Evolutionary conservation across 2,113 vertebrate species (phyloP), one percentile per base, ranked within the genome.

Genomic region (Probosciger aterrimus): DNA sequence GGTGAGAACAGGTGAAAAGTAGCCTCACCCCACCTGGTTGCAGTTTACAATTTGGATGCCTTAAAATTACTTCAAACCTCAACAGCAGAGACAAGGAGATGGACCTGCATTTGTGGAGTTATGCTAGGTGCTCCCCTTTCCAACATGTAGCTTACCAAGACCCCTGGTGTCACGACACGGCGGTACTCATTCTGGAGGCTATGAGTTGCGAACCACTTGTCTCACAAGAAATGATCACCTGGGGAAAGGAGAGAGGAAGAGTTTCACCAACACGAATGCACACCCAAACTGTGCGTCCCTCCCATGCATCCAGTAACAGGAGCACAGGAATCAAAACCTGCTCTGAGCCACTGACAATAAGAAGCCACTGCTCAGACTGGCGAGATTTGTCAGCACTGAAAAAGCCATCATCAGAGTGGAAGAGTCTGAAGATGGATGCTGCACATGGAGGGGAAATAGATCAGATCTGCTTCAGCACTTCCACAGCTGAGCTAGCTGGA

Each of bases 101-200:
- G 4, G n/a, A 31, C 16, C 19, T 13, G 2, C 5, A 7, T 15
- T 64, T 16, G 3, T 25, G 22, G 41, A 87, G 84, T 43, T 33
- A n/a, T 2, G 30, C 46, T 3, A 83, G 25, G 28, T 65, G 35
- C 55, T 43, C 5, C 10, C 20, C 35, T 49, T 65, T 43, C 73
- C 33, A 39, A 20, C 30, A 73, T 60, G 55, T 10, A 95, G 93
- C 98, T 98, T 97, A 98, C 98, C 98, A 74, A 97, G 98, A 98
- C 97, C 98, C 97, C 96, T 89, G 96, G 97, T 96, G 98, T 98
- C 98, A 98, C 97, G 96, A 98, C 81, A 98, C 96, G 3, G 97
- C 97, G 89, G 96, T 97, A 92, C 93, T 98, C 98, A 98, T 98
- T 41, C 39, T 97, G 97, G 91, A 96, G 76, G 94, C 67, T 85